A percentile compares a stretch with the other conserved stretches of the same genome.
phyloP scores from a whole-genome alignment of 2,888 invertebrate species.

The Stenodera caucasica region DNA sequence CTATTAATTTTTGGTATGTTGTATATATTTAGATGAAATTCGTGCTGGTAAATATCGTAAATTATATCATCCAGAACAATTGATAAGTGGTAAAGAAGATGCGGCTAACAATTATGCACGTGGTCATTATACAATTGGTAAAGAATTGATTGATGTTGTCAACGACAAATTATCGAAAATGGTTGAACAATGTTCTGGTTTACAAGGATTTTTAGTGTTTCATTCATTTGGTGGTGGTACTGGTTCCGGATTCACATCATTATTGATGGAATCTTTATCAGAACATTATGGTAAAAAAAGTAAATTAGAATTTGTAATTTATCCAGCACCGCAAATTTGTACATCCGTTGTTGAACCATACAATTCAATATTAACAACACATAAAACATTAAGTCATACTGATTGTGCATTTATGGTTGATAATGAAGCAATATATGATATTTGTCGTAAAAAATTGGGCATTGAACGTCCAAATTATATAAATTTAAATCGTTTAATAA shows the following conservation, averaged over 20 bases:
- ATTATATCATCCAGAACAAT: slow-evolving; percentile 88
- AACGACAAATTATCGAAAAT: slow-evolving; percentile 79
- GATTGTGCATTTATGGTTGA: slow-evolving; percentile 95
- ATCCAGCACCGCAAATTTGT: slow-evolving; percentile 62
- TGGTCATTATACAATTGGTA: slow-evolving; percentile 93
- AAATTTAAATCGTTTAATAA: slow-evolving; percentile 84
- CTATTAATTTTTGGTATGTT: too few species aligned
- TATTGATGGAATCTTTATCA: slow-evolving; percentile 88
- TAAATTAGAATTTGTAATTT: slow-evolving; percentile 83
- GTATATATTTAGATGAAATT: slow-evolving; percentile 68
- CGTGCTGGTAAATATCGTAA: slow-evolving; percentile 81
- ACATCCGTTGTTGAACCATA: slow-evolving; percentile 86
- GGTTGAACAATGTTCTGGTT: slow-evolving; percentile 84
- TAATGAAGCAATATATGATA: slow-evolving; percentile 86
- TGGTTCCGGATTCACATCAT: slow-evolving; percentile 89
- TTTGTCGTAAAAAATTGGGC: slow-evolving; percentile 83
- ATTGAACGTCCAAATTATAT: slow-evolving; percentile 85
- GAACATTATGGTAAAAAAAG: slow-evolving; percentile 94
- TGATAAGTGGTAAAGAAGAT: slow-evolving; percentile 91
- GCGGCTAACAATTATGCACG: slow-evolving; percentile 93
- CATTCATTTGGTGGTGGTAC: slow-evolving; percentile 92
- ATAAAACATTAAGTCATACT: slow-evolving; percentile 84
- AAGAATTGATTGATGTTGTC: slow-evolving; percentile 84
- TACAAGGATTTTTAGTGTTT: slow-evolving; percentile 78
- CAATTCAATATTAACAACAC: slow-evolving; percentile 91